Percentiles rank a stretch among this genome's conserved stretches.
Evolutionary conservation across 2,888 invertebrate species (phyloP).

Genomic region (Anarsia innoxiella): DNA sequence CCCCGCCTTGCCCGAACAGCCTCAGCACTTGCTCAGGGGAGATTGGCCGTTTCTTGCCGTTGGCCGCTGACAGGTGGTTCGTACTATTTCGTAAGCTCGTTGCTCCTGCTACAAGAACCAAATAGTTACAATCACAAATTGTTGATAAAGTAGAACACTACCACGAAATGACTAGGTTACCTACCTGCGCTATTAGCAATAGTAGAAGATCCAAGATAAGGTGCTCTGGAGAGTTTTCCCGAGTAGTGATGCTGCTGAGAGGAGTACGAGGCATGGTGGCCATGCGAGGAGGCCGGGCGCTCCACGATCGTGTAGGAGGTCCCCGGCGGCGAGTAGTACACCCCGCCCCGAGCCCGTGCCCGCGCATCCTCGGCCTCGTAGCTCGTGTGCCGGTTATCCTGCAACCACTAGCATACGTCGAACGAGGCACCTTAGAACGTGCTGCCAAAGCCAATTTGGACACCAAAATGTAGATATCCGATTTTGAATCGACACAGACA

Average conservation of each 20-base stretch:
- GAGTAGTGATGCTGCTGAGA: conserved; percentile 71
- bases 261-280: conserved; percentile 77
- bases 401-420: conserved; percentile 60
- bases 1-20: conserved; percentile 74
- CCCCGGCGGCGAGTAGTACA: conserved; percentile 91
- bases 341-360: conserved; percentile 77
- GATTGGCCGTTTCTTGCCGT: conserved; percentile 85
- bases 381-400: conserved; percentile 68
- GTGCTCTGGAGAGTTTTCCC: conserved; percentile 70
- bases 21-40: conserved; percentile 89
- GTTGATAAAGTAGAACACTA: too few relatives aligned
- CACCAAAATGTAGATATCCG: too few relatives aligned
- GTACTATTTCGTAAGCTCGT: conserved; percentile 62
- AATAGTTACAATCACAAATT: too few relatives aligned
- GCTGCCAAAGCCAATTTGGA: too few relatives aligned
- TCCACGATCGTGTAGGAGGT: conserved; percentile 93
- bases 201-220: conserved; percentile 82
- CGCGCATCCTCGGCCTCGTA: conserved; percentile 69
- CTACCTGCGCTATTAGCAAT: conserved; percentile 70
- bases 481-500: too few relatives aligned
- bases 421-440: conserved; percentile 28
- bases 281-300: conserved; percentile 82
- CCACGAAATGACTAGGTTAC: too few relatives aligned
- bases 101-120: conserved; percentile 47
- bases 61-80: conserved; percentile 72